Conservation (phyloP, 1,140 invertebrate genomes). For the Drosophila ironensis region DNA sequence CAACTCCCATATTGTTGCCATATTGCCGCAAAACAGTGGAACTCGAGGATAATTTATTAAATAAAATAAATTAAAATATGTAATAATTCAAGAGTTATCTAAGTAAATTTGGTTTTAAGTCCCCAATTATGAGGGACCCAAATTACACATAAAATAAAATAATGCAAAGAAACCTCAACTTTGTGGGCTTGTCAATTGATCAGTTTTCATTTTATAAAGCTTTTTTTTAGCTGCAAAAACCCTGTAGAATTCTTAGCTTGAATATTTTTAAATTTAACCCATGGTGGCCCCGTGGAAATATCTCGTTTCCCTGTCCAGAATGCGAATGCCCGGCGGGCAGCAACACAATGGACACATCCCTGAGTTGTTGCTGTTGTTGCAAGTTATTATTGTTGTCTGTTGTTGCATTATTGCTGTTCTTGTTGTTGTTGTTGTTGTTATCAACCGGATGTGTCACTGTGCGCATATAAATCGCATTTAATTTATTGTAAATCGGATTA, state of each 20-base stretch:
- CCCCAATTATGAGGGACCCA: too few relatives aligned
- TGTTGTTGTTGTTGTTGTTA: slow-evolving; percentile 62
- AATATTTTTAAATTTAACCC: background rate
- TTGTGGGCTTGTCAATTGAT: too few relatives aligned
- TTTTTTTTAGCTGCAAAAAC: background rate
- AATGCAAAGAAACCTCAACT: too few relatives aligned
- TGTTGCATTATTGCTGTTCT: slow-evolving; percentile 42
- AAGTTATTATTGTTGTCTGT: slow-evolving; percentile 25
- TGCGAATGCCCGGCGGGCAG: slow-evolving; percentile 41
- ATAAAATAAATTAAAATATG: too few relatives aligned
- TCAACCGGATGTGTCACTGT: slow-evolving; percentile 80
- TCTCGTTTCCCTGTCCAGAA: background rate
- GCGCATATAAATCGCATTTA: slow-evolving; percentile 81
- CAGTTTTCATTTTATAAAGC: background rate
- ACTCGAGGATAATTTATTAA: too few relatives aligned
- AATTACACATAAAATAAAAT: too few relatives aligned
- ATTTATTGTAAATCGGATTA: slow-evolving; percentile 81
- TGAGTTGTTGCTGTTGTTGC: slow-evolving; percentile 45
- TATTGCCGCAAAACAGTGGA: slow-evolving; percentile 51
- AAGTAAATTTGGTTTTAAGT: too few relatives aligned
- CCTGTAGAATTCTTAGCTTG: background rate
- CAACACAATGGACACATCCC: slow-evolving; percentile 64
- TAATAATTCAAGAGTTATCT: too few relatives aligned
- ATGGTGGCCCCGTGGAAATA: background rate
- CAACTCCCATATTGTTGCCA: slow-evolving; percentile 52